These are phyloP conservation scores for Phaonia tiefii DNA, from an alignment of 2,888 invertebrate species.

Conservation along the genomic window DNA sequence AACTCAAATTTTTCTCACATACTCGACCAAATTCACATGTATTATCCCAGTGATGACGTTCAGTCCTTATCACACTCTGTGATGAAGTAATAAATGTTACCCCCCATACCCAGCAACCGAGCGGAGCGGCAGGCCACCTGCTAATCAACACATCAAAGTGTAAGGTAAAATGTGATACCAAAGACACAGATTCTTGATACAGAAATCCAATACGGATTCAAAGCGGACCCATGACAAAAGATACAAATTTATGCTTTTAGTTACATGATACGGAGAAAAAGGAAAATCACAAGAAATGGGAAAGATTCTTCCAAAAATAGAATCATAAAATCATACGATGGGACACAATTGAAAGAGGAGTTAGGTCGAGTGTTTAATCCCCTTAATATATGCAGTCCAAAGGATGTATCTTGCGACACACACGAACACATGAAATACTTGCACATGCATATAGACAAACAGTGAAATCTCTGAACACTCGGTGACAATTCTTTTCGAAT, in stretches of 20 bases:
- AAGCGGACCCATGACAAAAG: too few species aligned
- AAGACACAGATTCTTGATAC: conserved; percentile 24
- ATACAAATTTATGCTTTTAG: conserved; percentile 10
- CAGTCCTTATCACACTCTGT: conserved; percentile 53
- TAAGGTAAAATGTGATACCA: conserved; percentile 39
- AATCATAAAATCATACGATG: conserved; percentile 14
- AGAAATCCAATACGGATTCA: conserved; percentile 19
- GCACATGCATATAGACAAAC: too few species aligned
- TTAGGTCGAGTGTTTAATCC: conserved; percentile 31
- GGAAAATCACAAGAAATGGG: too few species aligned
- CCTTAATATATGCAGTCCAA: conserved; percentile 14
- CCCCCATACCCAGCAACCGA: conserved; percentile 30
- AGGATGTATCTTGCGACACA: background rate
- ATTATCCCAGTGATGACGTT: background rate
- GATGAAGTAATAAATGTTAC: conserved; percentile 53
- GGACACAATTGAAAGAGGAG: conserved; percentile 15
- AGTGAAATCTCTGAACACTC: too few species aligned
- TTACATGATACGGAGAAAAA: background rate
- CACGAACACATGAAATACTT: conserved; percentile 22
- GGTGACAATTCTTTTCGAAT: too few species aligned
- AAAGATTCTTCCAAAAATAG: conserved; percentile 29
- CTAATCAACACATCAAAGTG: conserved; percentile 64
- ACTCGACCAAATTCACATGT: background rate
- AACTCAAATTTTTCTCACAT: conserved; percentile 32
- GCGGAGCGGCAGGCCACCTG: conserved; percentile 62